Evolutionary conservation across 2,888 invertebrate species (phyloP), one percentile per base, ranked within the genome.

Genomic region (Imbricaverruca yamaguchii): DNA sequence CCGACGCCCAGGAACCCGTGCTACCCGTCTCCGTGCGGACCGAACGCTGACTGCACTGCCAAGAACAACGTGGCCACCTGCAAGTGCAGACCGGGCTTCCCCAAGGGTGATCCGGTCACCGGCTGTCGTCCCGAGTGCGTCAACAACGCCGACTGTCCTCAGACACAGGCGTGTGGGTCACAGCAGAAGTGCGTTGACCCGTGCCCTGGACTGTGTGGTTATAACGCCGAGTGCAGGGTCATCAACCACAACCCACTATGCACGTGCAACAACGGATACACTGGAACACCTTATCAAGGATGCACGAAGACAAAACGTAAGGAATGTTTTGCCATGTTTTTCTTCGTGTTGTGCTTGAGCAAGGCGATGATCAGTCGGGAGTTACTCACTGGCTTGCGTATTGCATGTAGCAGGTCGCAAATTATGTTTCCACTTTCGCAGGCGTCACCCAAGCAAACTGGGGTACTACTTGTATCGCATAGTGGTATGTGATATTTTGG

Each of bases 21-120:
- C 61, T 39, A 21, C 18, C 80, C 81, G 13, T 94, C 93, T 87
- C 94, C 95, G 0, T 96, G 96, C 85, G 96, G 96, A 13, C 90
- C 91, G 53, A 94, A 94, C 86, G 92, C 95, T 0, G 91, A 92
- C 84, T 96, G 96, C 86, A 91, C 91, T 81, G 94, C 95, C 87
- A 88, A 92, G 78, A 89, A 91, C 25, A 92, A 91, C n/a, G 84
- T 85, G 55, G 93, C 91, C 85, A 94, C 94, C 86, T 96, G 96
- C 86, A 91, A 91, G 69, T 95, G 95, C 15, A 67, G 69, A 15
- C 63, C 69, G 6, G 82, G 82, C 39, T 81, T 92, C 86, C 90
- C 90, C 15, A 23, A 78, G 23, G 78, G 53, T 21, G 78, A 25
- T 23, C 23, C 74, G 15, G 11, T 53, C 15, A 12, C 74, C 39